A percentile compares a stretch with the other conserved stretches of the same genome.
Evolutionary conservation across 2,797 vertebrate genomes (phyloP).

Genomic region (Okamejei kenojei): DNA sequence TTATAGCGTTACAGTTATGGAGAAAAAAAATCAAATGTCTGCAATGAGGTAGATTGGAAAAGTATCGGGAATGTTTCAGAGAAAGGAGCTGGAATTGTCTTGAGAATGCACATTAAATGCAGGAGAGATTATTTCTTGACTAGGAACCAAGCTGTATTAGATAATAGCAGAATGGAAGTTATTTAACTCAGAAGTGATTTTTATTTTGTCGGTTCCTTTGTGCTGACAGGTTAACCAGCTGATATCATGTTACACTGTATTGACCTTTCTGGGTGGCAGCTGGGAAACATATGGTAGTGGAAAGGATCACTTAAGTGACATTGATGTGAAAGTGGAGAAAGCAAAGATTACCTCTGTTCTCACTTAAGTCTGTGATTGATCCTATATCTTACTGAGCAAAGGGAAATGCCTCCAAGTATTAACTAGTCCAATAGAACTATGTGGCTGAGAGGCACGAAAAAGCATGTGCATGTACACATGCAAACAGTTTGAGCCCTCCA

Average conservation of each 20-base stretch:
- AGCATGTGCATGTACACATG: no score
- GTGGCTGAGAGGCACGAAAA: background rate
- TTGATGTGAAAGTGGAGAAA: slow-evolving; percentile 29
- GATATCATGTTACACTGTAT: slow-evolving; percentile 26
- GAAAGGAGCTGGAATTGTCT: no score
- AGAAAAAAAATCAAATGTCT: no score
- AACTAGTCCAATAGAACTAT: background rate
- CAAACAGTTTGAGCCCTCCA: no score
- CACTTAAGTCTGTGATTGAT: slow-evolving; percentile 25
- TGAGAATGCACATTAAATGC: no score
- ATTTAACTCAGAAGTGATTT: slow-evolving; percentile 19
- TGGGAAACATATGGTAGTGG: background rate
- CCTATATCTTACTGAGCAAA: background rate
- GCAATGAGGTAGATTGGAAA: no score
- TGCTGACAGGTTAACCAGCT: slow-evolving; percentile 32
- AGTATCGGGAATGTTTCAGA: no score
- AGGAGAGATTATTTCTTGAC: background rate
- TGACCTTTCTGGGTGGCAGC: slow-evolving; percentile 33
- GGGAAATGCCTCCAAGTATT: background rate
- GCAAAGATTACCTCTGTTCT: slow-evolving; percentile 22
- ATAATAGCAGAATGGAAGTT: background rate
- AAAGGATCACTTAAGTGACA: slow-evolving; percentile 23
- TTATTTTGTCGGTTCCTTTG: background rate
- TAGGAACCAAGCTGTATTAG: background rate
- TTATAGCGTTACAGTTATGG: no score